Evolutionary conservation across 2,797 vertebrate species (phyloP).

Genomic region (Synaphobranchus kaupii): DNA sequence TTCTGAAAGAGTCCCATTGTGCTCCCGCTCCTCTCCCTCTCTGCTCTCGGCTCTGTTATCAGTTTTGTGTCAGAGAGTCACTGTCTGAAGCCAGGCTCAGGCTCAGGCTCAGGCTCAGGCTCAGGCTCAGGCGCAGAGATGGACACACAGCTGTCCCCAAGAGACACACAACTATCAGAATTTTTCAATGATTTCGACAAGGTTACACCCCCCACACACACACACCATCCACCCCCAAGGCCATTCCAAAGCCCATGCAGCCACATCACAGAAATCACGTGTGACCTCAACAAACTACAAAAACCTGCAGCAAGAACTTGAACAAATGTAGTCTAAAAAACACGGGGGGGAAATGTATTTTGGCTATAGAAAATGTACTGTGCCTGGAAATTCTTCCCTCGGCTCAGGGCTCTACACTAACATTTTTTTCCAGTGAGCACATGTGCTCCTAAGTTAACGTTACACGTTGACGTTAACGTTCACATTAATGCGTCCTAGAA

Average conservation of each 20-base stretch:
- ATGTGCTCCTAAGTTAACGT: no score
- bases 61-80: background rate
- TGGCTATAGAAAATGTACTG: background rate
- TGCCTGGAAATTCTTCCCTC: no score
- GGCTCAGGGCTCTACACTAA: no score
- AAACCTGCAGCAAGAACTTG: background rate
- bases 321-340: background rate
- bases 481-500: no score
- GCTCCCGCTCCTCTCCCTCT: background rate
- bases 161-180: background rate
- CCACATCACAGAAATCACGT: background rate
- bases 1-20: conserved; percentile 14
- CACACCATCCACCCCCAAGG: background rate
- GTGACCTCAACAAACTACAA: background rate
- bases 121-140: background rate
- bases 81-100: background rate
- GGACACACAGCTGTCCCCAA: background rate
- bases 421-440: no score
- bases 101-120: no score
- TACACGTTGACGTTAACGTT: no score
- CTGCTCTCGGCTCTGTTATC: background rate
- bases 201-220: background rate
- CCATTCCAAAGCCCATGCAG: background rate
- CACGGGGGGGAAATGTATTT: background rate
- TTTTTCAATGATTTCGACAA: background rate